Evolutionary conservation across 2,797 vertebrate species (phyloP).

Genomic region (Spheniscus humboldti): DNA sequence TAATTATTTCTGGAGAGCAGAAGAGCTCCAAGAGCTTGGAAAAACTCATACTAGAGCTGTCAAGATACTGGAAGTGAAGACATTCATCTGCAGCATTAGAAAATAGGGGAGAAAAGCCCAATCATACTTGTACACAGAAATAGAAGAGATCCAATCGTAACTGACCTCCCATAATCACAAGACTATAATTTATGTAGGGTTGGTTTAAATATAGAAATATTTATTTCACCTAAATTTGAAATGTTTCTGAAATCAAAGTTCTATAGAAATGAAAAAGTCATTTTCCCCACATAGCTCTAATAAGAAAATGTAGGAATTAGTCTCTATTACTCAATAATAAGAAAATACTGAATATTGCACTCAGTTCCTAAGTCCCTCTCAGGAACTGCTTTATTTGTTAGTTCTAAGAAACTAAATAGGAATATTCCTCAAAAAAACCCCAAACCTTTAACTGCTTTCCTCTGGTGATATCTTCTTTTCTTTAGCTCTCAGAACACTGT

Average conservation of each 20-base stretch:
- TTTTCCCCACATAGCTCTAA: background rate
- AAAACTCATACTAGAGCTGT: background rate
- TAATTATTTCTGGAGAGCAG: background rate
- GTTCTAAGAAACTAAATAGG: background rate
- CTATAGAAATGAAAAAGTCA: background rate
- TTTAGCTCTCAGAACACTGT: background rate
- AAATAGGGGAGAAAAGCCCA: background rate
- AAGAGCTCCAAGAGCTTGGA: background rate
- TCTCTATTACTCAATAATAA: background rate
- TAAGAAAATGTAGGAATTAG: background rate
- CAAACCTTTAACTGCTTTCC: background rate
- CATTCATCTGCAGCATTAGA: background rate
- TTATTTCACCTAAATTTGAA: background rate
- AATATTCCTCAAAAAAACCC: background rate
- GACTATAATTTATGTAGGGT: background rate
- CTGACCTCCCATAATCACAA: background rate
- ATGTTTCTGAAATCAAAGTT: background rate
- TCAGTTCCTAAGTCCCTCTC: background rate
- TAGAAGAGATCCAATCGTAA: background rate
- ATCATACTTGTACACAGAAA: background rate
- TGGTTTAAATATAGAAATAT: background rate
- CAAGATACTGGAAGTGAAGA: background rate
- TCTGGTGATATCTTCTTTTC: background rate
- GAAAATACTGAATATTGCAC: background rate
- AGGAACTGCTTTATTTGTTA: background rate